Percentiles rank a stretch among this genome's conserved stretches.
phyloP scores from a whole-genome alignment of 2,888 invertebrate species.

The Pristionchus maxplancki region DNA sequence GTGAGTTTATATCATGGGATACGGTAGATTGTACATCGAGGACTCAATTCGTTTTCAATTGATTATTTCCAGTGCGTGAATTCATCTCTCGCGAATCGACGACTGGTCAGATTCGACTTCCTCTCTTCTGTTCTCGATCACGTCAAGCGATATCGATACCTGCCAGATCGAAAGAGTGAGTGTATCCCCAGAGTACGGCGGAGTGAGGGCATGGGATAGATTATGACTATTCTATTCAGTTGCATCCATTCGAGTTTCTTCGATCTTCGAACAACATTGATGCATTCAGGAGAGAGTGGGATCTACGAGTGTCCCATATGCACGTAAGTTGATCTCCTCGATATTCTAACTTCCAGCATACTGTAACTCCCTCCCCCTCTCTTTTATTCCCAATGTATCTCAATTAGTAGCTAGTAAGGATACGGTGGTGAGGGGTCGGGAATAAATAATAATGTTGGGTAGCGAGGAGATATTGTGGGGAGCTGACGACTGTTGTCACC shows the following conservation, averaged over 20 bases:
- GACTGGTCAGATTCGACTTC: neutral
- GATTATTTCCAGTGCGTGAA: slow-evolving; percentile 11
- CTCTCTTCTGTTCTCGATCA: neutral
- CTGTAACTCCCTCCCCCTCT: neutral
- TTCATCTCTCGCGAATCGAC: neutral
- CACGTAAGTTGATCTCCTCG: neutral
- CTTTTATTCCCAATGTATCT: neutral
- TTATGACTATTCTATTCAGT: neutral
- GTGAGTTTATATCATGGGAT: neutral
- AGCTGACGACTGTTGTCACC: neutral
- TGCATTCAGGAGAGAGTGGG: neutral
- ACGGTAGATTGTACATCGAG: neutral
- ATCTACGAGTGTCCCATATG: slow-evolving; percentile 1
- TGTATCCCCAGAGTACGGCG: neutral
- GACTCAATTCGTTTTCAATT: neutral
- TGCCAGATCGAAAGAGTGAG: neutral
- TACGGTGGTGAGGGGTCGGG: neutral
- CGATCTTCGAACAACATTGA: neutral
- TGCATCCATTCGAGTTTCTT: neutral
- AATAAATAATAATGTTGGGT: slow-evolving; percentile 21
- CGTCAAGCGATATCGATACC: neutral
- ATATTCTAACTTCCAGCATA: neutral
- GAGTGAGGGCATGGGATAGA: neutral
- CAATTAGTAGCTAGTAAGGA: neutral
- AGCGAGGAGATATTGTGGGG: neutral